Conservation (phyloP, 2,888 invertebrate genomes). For the Ligdia adustata region DNA sequence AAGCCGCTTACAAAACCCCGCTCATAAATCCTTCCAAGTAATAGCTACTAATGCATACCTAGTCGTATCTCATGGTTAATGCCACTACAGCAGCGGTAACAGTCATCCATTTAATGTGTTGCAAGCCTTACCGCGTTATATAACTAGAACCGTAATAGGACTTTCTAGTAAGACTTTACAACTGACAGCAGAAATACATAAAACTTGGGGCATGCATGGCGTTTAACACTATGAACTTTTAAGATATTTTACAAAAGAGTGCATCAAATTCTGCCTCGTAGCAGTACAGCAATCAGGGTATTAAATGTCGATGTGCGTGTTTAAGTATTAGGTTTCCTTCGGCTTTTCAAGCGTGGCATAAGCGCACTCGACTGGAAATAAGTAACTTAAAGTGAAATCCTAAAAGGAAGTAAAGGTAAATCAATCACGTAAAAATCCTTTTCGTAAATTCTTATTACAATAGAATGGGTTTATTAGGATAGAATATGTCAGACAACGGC, state of each 20-base stretch:
- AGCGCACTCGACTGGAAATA: slow-evolving; percentile 63
- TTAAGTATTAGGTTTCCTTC: slow-evolving; percentile 66
- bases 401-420: slow-evolving; percentile 43
- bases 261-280: slow-evolving; percentile 53
- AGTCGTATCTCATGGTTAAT: slow-evolving; percentile 13
- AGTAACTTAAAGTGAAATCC: slow-evolving; percentile 62
- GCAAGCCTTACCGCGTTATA: slow-evolving; percentile 32
- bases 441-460: slow-evolving; percentile 5
- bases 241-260: slow-evolving; percentile 41
- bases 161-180: slow-evolving; percentile 26
- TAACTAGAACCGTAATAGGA: slow-evolving; percentile 22
- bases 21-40: slow-evolving; percentile 61
- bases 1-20: slow-evolving; percentile 73
- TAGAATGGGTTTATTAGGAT: slow-evolving; percentile 12
- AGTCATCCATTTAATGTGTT: slow-evolving; percentile 31
- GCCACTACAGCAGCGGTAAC: slow-evolving; percentile 4
- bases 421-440: slow-evolving; percentile 18
- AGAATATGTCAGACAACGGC: slow-evolving; percentile 38
- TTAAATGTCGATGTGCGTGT: slow-evolving; percentile 69
- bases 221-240: not conserved
- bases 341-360: slow-evolving; percentile 49
- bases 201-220: slow-evolving; percentile 4
- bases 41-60: slow-evolving; percentile 20
- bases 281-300: slow-evolving; percentile 51
- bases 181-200: slow-evolving; percentile 20